Base-by-base conservation (phyloP, 2,113 vertebrate genomes). In the Rhadina sibilatrix region DNA sequence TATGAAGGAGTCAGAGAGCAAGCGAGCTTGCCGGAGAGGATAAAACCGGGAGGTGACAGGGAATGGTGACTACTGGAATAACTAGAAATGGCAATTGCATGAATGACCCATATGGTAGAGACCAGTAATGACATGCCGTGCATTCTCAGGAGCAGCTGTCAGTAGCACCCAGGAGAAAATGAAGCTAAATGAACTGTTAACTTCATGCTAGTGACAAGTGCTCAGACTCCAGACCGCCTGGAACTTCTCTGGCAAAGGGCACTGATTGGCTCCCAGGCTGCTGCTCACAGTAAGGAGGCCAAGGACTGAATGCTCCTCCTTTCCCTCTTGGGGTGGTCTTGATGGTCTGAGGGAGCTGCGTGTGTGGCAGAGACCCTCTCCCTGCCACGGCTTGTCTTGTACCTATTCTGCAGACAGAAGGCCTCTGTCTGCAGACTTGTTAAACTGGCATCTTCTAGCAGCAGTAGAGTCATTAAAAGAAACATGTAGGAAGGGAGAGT, bases 281-380 rank as follows among this genome's bases (percentile, higher is more conserved):
- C 47, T 85, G 40, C 88, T 95, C 68, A 69, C 70, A 76, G 87
- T n/a, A 49, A 46, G 56, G 82, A 81, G 35, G 83, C 83, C 68
- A 78, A 86, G 83, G 47, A 37, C 85, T 4, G 11, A 92, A 74
- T 1, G 2, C 47, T 83, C 4, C 47, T 83, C 4, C 47, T 83
- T 90, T 90, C 56, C 79, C 85, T 90, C 83, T 66, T 94, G 50
- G 92, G 94, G 90, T 90, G 96, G 94, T 95, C 94, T 85, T 6
- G 3, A 44, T 72, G 71, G 42, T 81, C 76, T 81, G 40, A 85
- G 84, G 2, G 49, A 82, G 56, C 94, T 75, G 79, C 5, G 92
- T 97, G 95, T 96, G 96, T 96, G 96, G 96, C 90, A 93, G 83
- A 71, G 90, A 92, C 82, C 75, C 79, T 94, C 64, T 91, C 83